Base-by-base conservation (phyloP, 2,797 vertebrate genomes). In the Tokudaia muenninki region DNA sequence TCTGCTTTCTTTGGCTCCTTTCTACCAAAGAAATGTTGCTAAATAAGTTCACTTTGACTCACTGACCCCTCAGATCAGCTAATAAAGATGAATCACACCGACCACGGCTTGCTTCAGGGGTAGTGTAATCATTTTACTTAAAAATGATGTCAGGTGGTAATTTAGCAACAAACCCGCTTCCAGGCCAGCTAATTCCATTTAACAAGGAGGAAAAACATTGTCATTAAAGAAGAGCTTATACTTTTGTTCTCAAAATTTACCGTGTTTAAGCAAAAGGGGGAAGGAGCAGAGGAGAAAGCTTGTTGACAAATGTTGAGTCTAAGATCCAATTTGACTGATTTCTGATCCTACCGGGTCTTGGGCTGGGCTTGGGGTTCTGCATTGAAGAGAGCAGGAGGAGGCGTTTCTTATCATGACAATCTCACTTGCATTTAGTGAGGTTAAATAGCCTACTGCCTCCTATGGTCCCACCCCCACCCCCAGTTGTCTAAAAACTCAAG, bases 141-240 rank as follows among this genome's bases (percentile, higher is more conserved):
- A 98, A 97, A 98, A 98, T 98, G 97, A 97, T 95, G 96, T 98
- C 97, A 98, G 95, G 97, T 97, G 97, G 97, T 96, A 96, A 95
- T 93, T 97, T 94, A 97, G 96, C 97, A 96, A 95, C 97, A 93
- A 93, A 92, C 94, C 75, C 74, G 95, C 92, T 97, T 96, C 80
- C 95, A 96, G 97, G 94, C 91, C 95, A 95, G 88, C 97, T 97
- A 95, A 95, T 97, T 95, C 94, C 79, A 84, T 96, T 97, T 97
- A 97, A 97, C 92, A 93, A 97, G 96, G 50, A 96, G 90, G 90
- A 84, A 97, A 96, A 96, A 95, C 96, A 97, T 94, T 93, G n/a
- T 97, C 96, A 97, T 97, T 98, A 98, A 88, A 84, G 65, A 94
- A 95, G 92, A 95, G 87, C 91, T 92, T 95, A 47, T 87, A 91